Evolutionary conservation across 2,797 vertebrate species (phyloP).

Genomic region (Clarias pachynema): DNA sequence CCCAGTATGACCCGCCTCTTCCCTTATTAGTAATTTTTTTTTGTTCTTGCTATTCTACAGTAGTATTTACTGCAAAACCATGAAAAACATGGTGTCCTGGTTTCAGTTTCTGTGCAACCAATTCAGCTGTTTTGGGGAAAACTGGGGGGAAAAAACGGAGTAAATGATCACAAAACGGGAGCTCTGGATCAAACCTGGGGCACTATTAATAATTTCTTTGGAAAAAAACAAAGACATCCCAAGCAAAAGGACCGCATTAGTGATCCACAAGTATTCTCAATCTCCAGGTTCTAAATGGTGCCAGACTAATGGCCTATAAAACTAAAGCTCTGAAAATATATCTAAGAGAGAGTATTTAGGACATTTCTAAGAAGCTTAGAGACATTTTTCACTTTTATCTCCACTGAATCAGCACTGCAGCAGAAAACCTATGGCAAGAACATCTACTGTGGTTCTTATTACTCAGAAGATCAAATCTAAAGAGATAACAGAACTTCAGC

Average conservation of each 20-base stretch:
- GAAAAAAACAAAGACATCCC: neutral
- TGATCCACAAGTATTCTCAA: neutral
- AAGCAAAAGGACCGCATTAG: neutral
- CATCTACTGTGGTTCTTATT: neutral
- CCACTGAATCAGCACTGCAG: neutral
- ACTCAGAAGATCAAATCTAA: neutral
- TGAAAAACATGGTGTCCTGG: neutral
- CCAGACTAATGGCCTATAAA: neutral
- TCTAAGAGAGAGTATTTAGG: neutral
- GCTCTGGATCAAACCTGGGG: neutral
- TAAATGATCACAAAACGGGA: neutral
- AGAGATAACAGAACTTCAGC: neutral
- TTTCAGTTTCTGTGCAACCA: neutral
- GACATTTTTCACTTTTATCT: slow-evolving; percentile 5
- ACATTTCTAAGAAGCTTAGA: neutral
- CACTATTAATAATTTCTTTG: neutral
- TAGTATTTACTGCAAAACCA: no score
- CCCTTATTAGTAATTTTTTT: no score
- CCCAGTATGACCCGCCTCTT: no score
- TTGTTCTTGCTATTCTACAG: no score
- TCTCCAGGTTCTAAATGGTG: neutral
- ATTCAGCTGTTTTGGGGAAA: neutral
- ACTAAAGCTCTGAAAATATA: neutral
- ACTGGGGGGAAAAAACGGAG: neutral
- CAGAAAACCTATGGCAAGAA: neutral